phyloP scores from a whole-genome alignment of 2,888 invertebrate species.

The Pachymerium ferrugineum region DNA sequence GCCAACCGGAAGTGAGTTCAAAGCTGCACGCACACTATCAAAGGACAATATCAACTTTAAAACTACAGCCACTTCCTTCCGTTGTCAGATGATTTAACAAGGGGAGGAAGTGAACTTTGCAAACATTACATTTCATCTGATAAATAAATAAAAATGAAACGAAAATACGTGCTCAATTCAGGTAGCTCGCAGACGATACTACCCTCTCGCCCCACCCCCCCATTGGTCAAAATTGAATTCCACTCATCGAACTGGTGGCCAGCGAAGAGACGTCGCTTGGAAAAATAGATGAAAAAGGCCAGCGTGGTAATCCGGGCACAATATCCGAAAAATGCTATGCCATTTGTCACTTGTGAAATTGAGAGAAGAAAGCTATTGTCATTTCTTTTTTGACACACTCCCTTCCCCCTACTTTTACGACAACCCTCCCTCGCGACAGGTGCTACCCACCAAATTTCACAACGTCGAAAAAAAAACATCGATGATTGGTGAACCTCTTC shows the following conservation, averaged over 20 bases:
- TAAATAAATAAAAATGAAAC: not conserved
- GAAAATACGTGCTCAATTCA: not conserved
- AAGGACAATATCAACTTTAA: not conserved
- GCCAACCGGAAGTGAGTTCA: not conserved
- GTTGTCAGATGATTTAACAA: conserved; percentile 14
- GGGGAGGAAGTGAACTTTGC: not conserved
- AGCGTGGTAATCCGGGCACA: not conserved
- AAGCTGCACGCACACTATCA: not conserved
- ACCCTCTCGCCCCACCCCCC: not conserved
- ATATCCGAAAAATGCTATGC: conserved; percentile 6
- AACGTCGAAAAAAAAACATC: conserved; percentile 1
- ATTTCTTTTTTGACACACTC: conserved; percentile 13
- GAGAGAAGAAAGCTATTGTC: conserved; percentile 18
- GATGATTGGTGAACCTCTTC: not conserved
- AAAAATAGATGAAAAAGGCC: conserved; percentile 14
- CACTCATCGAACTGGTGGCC: not conserved
- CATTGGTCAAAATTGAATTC: not conserved
- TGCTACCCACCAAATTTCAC: not conserved
- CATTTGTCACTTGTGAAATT: conserved; percentile 21
- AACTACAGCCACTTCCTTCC: not conserved
- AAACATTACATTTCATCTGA: not conserved
- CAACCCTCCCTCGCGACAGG: conserved; percentile 4
- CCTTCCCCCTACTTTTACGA: not conserved
- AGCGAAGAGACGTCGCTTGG: not conserved
- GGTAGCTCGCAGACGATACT: too few species aligned